Conservation (phyloP, 2,797 vertebrate genomes). For the Crocodylus rhombifer region DNA sequence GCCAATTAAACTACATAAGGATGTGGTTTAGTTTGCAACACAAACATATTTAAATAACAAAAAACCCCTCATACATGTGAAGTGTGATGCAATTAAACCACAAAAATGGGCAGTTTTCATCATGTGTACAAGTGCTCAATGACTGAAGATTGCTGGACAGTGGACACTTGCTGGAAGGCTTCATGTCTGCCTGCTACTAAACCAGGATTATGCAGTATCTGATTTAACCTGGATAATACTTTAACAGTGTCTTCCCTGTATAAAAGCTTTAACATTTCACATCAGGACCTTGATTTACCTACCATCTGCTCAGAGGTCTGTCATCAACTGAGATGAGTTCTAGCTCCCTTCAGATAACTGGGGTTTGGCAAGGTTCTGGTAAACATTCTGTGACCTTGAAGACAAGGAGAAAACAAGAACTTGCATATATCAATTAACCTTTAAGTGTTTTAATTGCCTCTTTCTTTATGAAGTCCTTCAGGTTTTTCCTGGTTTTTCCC, state of each 20-base stretch:
- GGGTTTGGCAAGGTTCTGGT: conserved; percentile 78
- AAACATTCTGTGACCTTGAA: conserved; percentile 82
- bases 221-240: conserved; percentile 76
- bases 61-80: too few species aligned
- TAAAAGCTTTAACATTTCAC: conserved; percentile 78
- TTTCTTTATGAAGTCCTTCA: conserved; percentile 30
- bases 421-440: conserved; percentile 71
- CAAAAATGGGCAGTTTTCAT: background rate
- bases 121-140: conserved; percentile 18
- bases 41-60: too few species aligned
- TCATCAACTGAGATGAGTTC: conserved; percentile 79
- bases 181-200: conserved; percentile 52
- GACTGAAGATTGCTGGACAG: too few species aligned
- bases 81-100: background rate
- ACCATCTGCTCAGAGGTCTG: conserved; percentile 82
- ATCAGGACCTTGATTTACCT: conserved; percentile 82
- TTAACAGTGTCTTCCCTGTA: conserved; percentile 70
- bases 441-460: conserved; percentile 70
- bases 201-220: conserved; percentile 25
- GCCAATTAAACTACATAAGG: too few species aligned
- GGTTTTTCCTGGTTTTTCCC: conserved; percentile 23
- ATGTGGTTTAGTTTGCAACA: too few species aligned
- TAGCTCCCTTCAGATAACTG: conserved; percentile 77
- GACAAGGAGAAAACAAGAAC: conserved; percentile 68
- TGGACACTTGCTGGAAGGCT: conserved; percentile 24